Conservation (phyloP, 2,797 vertebrate species). For the Borostomias antarcticus region DNA sequence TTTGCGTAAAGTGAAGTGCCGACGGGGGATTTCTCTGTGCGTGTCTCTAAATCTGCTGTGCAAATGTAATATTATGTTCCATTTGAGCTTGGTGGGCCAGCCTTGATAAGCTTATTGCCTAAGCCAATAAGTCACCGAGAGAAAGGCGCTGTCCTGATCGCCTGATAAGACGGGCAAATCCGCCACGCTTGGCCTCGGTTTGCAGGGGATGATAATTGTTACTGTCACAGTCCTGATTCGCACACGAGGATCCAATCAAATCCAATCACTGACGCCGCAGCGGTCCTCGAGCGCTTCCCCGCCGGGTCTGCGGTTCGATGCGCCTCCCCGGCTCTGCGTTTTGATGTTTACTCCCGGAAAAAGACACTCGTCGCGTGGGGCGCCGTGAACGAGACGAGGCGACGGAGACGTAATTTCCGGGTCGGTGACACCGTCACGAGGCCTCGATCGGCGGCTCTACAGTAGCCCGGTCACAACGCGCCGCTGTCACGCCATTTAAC, state of each 20-base stretch:
- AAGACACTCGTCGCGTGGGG: background rate
- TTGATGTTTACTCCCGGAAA: background rate
- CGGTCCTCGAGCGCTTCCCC: conserved; percentile 19
- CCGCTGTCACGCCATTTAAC: no score
- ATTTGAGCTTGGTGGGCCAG: conserved; percentile 57
- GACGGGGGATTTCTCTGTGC: conserved; percentile 8
- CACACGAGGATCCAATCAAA: conserved; percentile 57
- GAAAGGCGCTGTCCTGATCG: conserved; percentile 67
- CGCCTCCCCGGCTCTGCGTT: background rate
- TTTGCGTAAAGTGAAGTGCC: background rate
- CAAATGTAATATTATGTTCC: conserved; percentile 60
- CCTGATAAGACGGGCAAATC: conserved; percentile 69
- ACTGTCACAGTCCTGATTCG: conserved; percentile 56
- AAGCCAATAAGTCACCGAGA: conserved; percentile 68
- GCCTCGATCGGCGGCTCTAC: background rate
- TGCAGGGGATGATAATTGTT: conserved; percentile 55
- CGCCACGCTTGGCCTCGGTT: conserved; percentile 42
- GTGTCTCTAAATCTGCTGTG: conserved; percentile 50
- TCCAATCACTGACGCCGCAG: conserved; percentile 38
- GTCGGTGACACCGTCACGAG: background rate
- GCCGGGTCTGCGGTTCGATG: background rate
- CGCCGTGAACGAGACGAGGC: background rate
- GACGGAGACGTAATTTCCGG: background rate
- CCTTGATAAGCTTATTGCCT: conserved; percentile 69
- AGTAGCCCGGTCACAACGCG: background rate